Conservation (phyloP, 2,888 invertebrate species). For the Hylaea fasciaria region DNA sequence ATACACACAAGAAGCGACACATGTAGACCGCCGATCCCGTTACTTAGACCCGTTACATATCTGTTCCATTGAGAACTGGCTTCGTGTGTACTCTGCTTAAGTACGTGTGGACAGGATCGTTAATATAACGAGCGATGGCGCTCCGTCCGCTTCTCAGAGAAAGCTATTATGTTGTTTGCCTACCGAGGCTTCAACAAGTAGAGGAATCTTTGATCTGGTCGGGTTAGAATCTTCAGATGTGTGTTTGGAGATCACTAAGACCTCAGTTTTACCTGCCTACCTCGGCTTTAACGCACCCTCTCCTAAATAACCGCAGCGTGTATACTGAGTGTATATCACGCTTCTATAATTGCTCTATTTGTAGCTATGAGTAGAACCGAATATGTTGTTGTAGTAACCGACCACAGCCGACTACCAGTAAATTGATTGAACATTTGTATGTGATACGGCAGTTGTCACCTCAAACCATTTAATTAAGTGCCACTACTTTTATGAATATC, state of each 20-base stretch:
- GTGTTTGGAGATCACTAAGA: too few species aligned
- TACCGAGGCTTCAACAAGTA: too few species aligned
- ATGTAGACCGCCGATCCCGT: conserved; percentile 55
- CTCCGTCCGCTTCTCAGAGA: conserved; percentile 11
- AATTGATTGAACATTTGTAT: too few species aligned
- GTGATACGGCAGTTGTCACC: too few species aligned
- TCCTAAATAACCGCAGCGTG: neutral
- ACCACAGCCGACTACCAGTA: too few species aligned
- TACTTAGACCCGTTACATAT: conserved; percentile 44
- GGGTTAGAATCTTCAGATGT: too few species aligned
- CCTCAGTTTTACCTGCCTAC: neutral
- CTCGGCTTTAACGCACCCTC: neutral
- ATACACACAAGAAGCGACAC: conserved; percentile 48
- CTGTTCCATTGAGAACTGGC: conserved; percentile 23
- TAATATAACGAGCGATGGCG: conserved; percentile 23
- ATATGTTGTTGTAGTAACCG: too few species aligned
- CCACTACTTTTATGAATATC: too few species aligned
- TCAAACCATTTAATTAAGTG: too few species aligned
- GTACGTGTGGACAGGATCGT: conserved; percentile 27
- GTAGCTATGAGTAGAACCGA: too few species aligned
- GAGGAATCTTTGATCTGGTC: too few species aligned
- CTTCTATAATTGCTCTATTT: too few species aligned
- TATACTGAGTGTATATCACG: neutral
- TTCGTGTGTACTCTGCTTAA: conserved; percentile 28
- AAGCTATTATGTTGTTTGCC: conserved; percentile 4